A percentile compares a stretch with the other conserved stretches of the same genome.
Evolutionary conservation across 2,888 invertebrate genomes (phyloP).

Genomic region (Xestia rhomboidea): DNA sequence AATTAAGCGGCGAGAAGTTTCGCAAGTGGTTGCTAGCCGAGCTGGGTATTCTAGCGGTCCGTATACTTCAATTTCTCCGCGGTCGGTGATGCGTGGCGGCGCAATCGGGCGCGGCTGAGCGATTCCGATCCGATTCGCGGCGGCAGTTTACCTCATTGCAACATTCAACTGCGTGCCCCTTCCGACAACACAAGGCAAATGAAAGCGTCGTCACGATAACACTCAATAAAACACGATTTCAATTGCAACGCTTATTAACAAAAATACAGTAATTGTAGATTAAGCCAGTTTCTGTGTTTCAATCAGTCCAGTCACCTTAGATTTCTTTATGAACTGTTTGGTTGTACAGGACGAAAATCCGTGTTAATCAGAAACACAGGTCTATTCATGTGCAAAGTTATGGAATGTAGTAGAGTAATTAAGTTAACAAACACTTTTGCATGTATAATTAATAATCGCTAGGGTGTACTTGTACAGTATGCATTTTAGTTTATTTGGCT

Average conservation of each 20-base stretch:
- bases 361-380: conserved; percentile 36
- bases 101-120: conserved; percentile 89
- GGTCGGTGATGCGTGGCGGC: conserved; percentile 84
- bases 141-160: conserved; percentile 80
- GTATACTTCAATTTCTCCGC: conserved; percentile 88
- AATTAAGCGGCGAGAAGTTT: conserved; percentile 85
- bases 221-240: conserved; percentile 65
- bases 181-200: conserved; percentile 78
- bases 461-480: conserved; percentile 12
- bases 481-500: conserved; percentile 1
- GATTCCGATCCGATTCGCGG: conserved; percentile 88
- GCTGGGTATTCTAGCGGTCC: conserved; percentile 82
- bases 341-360: conserved; percentile 10
- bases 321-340: conserved; percentile 26
- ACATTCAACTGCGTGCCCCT: conserved; percentile 81
- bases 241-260: conserved; percentile 67
- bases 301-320: conserved; percentile 6
- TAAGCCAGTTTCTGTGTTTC: conserved; percentile 7
- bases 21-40: conserved; percentile 82
- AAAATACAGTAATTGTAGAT: conserved; percentile 41
- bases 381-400: conserved; percentile 46
- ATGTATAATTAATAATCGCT: conserved; percentile 35
- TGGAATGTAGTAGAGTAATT: conserved; percentile 38
- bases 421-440: conserved; percentile 44
- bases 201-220: conserved; percentile 76